These are phyloP conservation scores for Eulemur mongoz DNA, from an alignment of 2,797 vertebrate genomes.

Conservation along the genomic window DNA sequence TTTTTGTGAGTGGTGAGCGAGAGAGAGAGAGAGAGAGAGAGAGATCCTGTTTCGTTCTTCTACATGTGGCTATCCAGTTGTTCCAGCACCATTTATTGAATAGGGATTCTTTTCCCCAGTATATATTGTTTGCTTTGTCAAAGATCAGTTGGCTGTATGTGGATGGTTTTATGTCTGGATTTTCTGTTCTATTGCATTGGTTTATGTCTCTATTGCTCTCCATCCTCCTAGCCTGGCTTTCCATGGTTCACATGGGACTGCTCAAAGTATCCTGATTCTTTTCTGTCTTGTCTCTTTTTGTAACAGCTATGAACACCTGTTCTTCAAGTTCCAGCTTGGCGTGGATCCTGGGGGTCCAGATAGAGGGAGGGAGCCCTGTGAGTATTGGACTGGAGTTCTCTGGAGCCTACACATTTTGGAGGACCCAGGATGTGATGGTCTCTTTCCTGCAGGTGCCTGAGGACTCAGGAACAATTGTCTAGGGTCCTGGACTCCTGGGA, in stretches of 20 bases:
- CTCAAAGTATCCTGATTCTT: not conserved
- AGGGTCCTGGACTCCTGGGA: not conserved
- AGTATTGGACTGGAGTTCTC: not conserved
- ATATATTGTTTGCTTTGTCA: no score
- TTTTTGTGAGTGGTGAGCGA: no score
- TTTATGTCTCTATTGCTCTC: no score
- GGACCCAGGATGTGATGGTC: not conserved
- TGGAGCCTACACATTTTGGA: not conserved
- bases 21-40: no score
- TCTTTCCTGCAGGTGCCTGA: not conserved
- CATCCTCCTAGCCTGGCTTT: not conserved
- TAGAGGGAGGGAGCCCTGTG: not conserved
- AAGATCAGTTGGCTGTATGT: no score
- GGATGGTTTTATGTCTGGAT: no score
- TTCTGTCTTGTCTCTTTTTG: not conserved
- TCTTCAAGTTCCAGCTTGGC: not conserved
- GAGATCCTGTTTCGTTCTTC: no score
- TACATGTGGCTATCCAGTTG: no score
- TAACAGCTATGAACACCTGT: not conserved
- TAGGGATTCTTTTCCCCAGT: no score
- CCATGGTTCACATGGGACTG: not conserved
- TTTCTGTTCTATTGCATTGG: no score
- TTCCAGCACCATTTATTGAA: no score
- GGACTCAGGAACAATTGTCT: not conserved
- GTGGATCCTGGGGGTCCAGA: not conserved